Base-by-base conservation (phyloP, 1,140 invertebrate species). In the Bacillus rossius region DNA sequence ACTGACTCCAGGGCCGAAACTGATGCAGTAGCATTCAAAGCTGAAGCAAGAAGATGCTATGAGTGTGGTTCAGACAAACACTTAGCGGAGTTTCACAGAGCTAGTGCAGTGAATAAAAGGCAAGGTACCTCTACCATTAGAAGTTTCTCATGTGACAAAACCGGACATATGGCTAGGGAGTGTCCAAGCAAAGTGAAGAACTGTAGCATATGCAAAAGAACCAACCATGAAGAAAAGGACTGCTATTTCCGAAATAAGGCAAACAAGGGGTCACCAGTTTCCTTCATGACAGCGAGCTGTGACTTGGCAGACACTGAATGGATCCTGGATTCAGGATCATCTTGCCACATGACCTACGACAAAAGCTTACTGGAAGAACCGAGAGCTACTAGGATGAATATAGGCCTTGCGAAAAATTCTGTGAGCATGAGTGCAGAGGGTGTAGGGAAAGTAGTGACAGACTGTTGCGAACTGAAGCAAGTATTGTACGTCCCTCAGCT, bases 281-380 rank as follows among this genome's bases (percentile, higher is more conserved):
- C n/a, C 8, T 16, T 50, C 34, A 8, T 50, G 1, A 22, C 29
- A 34, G 29, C 29, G 4, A 34, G 10, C 25, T 23, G 48, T 23
- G 16, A 23, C 14, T n/a, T n/a, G 8, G 20, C 16, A 5, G 20
- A 16, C 23, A 50, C 23, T 50, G n/a, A 50, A 50, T 50, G 48
- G 7, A 50, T 50, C 34, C 48, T 50, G 14, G 20, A 50, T 34
- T 50, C 20, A n/a, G 48, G 48, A 16, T 50, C 48, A 16, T 50
- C 48, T 8, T 50, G 23, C 23, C 20, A 50, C 48, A 50, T 50
- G 48, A 22, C 48, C n/a, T n/a, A 50, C 1, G 48, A 50, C 48
- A 50, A 14, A 34, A 50, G 20, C n/a, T 14, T 50, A 19, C 34
- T 50, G 23, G 34, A 22, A 22, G 22, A 2, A 5, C 19, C 34